phyloP scores from a whole-genome alignment of 2,113 vertebrate genomes.

The Hyla sarda region DNA sequence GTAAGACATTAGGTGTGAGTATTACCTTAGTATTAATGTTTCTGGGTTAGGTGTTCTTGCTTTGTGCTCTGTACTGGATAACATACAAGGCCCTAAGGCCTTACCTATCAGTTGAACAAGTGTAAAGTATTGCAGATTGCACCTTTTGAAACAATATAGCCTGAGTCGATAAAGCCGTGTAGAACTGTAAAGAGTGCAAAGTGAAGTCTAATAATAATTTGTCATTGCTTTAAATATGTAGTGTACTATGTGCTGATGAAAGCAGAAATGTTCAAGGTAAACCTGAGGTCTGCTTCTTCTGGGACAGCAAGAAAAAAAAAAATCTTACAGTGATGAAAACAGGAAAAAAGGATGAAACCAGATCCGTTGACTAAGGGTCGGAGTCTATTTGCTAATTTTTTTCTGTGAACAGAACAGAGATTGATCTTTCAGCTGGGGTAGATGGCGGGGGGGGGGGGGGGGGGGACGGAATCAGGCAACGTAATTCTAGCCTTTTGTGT shows the following conservation, averaged over 20 bases:
- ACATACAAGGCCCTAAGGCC: not conserved
- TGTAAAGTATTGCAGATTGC: not conserved
- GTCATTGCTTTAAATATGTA: conserved; percentile 3
- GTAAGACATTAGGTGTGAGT: not conserved
- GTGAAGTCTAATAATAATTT: conserved; percentile 18
- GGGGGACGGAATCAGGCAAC: not conserved
- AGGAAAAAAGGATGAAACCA: not conserved
- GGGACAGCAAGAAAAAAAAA: not conserved
- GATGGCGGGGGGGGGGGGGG: too few relatives aligned
- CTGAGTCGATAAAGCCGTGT: not conserved
- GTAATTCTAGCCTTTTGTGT: not conserved
- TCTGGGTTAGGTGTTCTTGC: not conserved
- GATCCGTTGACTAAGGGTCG: not conserved
- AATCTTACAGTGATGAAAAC: not conserved
- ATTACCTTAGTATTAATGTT: not conserved
- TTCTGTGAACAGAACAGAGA: not conserved
- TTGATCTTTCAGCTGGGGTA: not conserved
- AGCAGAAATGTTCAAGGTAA: not conserved
- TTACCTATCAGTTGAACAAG: not conserved
- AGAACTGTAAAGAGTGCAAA: not conserved
- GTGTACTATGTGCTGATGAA: not conserved
- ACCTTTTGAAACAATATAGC: not conserved
- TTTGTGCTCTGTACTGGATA: not conserved
- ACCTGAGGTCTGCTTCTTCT: not conserved
- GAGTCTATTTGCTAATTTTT: not conserved